Base-by-base conservation (phyloP, 2,888 invertebrate species). In the Linnaemya tessellans region DNA sequence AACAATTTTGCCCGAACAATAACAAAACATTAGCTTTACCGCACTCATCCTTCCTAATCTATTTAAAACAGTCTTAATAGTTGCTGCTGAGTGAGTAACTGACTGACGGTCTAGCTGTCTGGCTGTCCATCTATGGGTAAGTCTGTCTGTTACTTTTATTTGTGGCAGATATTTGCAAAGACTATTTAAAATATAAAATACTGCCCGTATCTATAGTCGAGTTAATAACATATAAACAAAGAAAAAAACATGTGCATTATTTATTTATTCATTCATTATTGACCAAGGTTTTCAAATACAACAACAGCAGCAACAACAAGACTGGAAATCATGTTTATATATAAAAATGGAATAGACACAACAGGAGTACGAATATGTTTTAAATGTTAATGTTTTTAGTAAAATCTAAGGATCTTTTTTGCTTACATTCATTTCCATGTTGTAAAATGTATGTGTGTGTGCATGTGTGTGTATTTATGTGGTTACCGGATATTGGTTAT, bases 401-500 rank as follows among this genome's bases (percentile, higher is more conserved):
- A 43, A 71, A 68, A 62, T 60, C 41, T 35, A 56, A 68, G 38
- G n/a, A 68, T 35, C 9, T 49, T 67, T 49, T 54, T 43, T 58
- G 56, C 35, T 43, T 56, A 30, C 41, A 30, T 67, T 38, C n/a
- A 30, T 65, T 51, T 22, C 8, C 9, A n/a, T n/a, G n/a, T n/a
- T n/a, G n/a, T n/a, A n/a, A 5, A 15, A 9, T 73, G 25, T 56
- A 49, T 73, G 67, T 62, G 35, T n/a, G 43, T 83, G 71, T 79
- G 74, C 43, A 15, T 41, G 65, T 65, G 65, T 51, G 43, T 78
- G 65, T 86, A 67, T 80, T 64, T 77, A 54, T 84, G 84, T 81
- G 87, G 86, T 83, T 87, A 84, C 84, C 84, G 86, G 85, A 87
- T 87, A 87, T 87, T 86, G 84, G 77, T 87, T 87, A 89, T 88